Percentiles rank a stretch among this genome's conserved stretches.
Conservation (phyloP, 53 echinoderm and acorn worm species). For the Apostichopus leukothele region DNA sequence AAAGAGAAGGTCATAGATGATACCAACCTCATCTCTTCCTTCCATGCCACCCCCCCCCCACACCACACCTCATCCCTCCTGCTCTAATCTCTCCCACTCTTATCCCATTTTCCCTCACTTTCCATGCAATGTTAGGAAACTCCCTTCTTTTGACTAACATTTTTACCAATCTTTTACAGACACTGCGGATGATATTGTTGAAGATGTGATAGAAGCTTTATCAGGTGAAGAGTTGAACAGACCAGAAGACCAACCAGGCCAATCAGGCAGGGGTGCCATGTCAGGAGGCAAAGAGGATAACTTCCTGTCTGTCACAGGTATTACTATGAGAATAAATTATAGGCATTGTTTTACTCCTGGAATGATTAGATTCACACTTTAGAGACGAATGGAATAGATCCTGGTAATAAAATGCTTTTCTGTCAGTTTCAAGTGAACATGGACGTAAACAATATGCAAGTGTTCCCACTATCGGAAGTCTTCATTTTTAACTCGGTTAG, state of each 20-base stretch:
- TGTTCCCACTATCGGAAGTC: too few species aligned
- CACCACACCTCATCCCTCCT: background rate
- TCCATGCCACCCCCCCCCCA: background rate
- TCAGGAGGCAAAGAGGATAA: conserved; percentile 17
- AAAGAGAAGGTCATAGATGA: too few species aligned
- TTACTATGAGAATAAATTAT: background rate
- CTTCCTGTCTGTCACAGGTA: conserved; percentile 17
- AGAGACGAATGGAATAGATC: too few species aligned
- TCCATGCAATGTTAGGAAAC: background rate
- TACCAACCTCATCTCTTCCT: too few species aligned
- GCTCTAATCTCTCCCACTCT: background rate
- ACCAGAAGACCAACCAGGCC: background rate
- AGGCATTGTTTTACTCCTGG: too few species aligned
- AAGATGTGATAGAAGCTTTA: conserved; percentile 31
- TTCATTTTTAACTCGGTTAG: too few species aligned
- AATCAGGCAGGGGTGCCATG: background rate
- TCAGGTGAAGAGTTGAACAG: conserved; percentile 9
- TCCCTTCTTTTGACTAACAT: background rate
- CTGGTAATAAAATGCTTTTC: too few species aligned
- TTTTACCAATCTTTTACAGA: background rate
- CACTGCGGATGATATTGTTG: background rate
- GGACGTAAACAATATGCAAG: too few species aligned
- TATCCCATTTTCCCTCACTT: background rate
- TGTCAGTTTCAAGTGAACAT: too few species aligned
- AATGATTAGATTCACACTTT: too few species aligned